Evolutionary conservation across 2,113 vertebrate genomes (phyloP).

Genomic region (Lepisosteus oculatus): DNA sequence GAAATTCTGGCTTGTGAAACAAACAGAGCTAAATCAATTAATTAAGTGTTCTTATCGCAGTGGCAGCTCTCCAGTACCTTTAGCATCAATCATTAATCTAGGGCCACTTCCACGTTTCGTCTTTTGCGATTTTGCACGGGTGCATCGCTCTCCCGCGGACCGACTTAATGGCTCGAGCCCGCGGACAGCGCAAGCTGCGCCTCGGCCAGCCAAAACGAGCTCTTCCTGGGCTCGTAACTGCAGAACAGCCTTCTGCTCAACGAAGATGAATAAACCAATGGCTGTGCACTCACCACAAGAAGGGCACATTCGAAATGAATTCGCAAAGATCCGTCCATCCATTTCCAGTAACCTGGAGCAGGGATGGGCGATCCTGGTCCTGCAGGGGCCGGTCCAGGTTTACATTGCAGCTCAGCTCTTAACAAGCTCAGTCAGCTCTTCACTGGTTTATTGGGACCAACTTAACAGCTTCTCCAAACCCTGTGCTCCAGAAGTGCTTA

Average conservation of each 20-base stretch:
- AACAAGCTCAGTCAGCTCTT: too few relatives aligned
- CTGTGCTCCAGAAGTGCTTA: too few relatives aligned
- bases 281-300: background rate
- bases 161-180: constrained; percentile 25
- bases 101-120: constrained; percentile 39
- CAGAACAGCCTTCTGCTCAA: too few relatives aligned
- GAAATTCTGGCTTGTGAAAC: constrained; percentile 20
- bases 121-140: constrained; percentile 12
- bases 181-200: constrained; percentile 14
- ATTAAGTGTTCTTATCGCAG: background rate
- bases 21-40: constrained; percentile 30
- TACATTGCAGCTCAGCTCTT: too few relatives aligned
- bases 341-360: too few relatives aligned
- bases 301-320: too few relatives aligned
- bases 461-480: too few relatives aligned
- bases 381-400: too few relatives aligned
- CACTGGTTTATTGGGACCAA: too few relatives aligned
- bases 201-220: background rate
- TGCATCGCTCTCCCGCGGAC: constrained; percentile 31
- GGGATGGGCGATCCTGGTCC: too few relatives aligned
- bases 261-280: background rate
- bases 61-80: constrained; percentile 27
- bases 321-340: too few relatives aligned
- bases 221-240: background rate
- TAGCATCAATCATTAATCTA: constrained; percentile 41